A percentile compares a stretch with the other conserved stretches of the same genome.
phyloP scores from a whole-genome alignment of 2,888 invertebrate species.

The Adela reaumurella region DNA sequence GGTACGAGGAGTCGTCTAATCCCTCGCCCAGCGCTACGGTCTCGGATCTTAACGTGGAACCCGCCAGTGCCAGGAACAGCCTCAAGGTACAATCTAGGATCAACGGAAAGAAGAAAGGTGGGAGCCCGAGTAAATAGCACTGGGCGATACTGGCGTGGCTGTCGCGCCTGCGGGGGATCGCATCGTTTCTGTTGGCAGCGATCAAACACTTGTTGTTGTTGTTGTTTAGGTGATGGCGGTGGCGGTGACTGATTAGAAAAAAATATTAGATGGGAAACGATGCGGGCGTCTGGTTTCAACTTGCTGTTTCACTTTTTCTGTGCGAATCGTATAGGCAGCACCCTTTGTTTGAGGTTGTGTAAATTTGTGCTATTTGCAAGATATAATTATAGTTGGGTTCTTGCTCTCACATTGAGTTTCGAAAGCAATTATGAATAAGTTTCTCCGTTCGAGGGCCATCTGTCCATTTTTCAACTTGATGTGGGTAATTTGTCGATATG shows the following conservation, averaged over 20 bases:
- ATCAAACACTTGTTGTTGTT: not conserved
- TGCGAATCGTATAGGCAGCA: no score
- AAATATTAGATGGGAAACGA: no score
- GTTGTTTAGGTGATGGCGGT: not conserved
- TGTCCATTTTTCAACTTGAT: no score
- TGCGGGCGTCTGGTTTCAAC: no score
- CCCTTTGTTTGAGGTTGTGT: no score
- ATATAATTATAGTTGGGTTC: no score
- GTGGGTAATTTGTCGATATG: no score
- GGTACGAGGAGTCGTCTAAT: constrained; percentile 34
- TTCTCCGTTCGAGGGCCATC: no score
- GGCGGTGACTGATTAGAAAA: not conserved
- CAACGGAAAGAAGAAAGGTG: constrained; percentile 19
- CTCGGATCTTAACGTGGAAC: constrained; percentile 17
- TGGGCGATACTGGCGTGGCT: not conserved
- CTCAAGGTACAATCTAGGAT: constrained; percentile 19
- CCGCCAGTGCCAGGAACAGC: constrained; percentile 18
- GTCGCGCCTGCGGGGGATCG: not conserved
- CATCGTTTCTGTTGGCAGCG: not conserved
- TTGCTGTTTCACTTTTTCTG: no score
- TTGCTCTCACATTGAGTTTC: no score
- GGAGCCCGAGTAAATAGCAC: not conserved
- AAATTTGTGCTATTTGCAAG: no score
- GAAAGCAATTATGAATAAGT: no score
- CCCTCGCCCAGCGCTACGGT: constrained; percentile 15